Base-by-base conservation (phyloP, 2,113 vertebrate species). In the Oxyruncus cristatus region DNA sequence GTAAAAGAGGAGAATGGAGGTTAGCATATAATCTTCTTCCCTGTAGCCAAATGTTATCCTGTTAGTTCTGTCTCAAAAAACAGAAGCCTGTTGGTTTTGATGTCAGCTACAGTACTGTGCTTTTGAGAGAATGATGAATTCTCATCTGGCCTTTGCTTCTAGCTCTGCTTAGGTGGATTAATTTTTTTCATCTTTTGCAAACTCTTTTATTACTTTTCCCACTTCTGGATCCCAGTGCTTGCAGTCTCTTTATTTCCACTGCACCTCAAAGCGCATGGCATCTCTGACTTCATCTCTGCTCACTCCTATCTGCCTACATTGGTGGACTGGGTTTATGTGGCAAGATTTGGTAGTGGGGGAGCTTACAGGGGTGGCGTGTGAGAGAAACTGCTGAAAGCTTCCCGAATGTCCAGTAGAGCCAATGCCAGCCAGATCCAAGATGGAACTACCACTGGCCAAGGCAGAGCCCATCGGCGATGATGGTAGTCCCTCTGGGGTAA, bases 271-370 rank as follows among this genome's bases (percentile, higher is more conserved):
- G 27, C 39, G 41, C 8, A 4, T 19, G 27, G 24, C 1, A 3
- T 35, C 42, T 62, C 23, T 52, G 49, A 28, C 6, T 56, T 80
- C n/a, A 21, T 11, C 30, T 28, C n/a, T 78, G n/a, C 32, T 70
- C 15, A 23, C 9, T 62, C 26, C 11, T 39, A 35, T 16, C 8
- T 49, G 9, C 28, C 56, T 27, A 6, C 0, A 0, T 14, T 73
- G 23, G 14, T 76, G 39, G 39, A 26, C 28, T 68, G 22, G 47
- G 32, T 49, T 74, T 41, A 15, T 53, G 27, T 33, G 35, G 35
- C 35, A 80, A 55, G 32, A 35, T 42, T 80, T 68, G 41, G 32
- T 37, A 33, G 30, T 32, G 6, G 15, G 6, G 27, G 8, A 62
- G 62, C 18, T 32, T 68, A 12, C 8, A 47, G 30, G 37, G 5